phyloP scores from a whole-genome alignment of 2,797 vertebrate species.

The Sphenodon punctatus region DNA sequence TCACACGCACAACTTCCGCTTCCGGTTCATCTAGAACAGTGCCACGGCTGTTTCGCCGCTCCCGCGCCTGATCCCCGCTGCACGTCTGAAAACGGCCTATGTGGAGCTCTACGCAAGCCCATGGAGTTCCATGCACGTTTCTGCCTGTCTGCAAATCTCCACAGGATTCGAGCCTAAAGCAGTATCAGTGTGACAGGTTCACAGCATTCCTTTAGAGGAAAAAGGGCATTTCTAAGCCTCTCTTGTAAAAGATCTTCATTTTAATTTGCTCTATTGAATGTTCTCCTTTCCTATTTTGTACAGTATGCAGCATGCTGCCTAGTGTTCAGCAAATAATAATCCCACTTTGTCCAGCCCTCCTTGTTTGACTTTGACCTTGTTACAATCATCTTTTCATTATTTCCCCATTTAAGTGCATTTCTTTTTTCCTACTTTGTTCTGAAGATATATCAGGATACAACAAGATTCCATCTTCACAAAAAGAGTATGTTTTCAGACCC shows the following conservation, averaged over 20 bases:
- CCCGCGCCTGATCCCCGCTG: too few species aligned
- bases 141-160: too few species aligned
- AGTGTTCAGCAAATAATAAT: neutral
- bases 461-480: neutral
- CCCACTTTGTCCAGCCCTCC: neutral
- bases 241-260: neutral
- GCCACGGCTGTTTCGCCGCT: too few species aligned
- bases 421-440: neutral
- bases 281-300: neutral
- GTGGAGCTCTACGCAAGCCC: neutral
- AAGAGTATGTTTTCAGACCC: neutral
- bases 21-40: too few species aligned
- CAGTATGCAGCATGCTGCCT: neutral
- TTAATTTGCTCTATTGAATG: neutral
- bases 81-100: too few species aligned
- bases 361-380: neutral
- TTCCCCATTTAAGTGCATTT: neutral
- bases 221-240: too few species aligned
- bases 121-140: neutral
- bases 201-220: neutral
- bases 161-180: too few species aligned
- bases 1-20: too few species aligned
- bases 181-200: accelerated
- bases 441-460: neutral
- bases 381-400: neutral